Conservation (phyloP, 37 sponge, comb jelly and placozoan species). For the Axinella damicornis region DNA sequence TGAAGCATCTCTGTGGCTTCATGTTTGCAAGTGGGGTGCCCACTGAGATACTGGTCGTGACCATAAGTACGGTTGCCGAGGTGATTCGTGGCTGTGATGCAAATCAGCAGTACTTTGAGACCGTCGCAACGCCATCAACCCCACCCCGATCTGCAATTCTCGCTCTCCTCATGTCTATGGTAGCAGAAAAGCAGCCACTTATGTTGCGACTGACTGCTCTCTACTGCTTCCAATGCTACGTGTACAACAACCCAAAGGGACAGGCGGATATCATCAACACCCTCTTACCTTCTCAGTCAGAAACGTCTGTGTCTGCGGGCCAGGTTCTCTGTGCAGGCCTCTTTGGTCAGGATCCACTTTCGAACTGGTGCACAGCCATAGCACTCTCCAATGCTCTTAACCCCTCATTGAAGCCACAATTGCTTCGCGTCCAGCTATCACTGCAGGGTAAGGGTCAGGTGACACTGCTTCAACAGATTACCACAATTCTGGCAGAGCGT, state of each 20-base stretch:
- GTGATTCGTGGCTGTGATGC: conserved; percentile 70
- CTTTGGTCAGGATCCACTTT: conserved; percentile 81
- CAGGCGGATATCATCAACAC: conserved; percentile 88
- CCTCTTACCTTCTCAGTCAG: conserved; percentile 80
- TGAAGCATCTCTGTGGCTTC: conserved; percentile 63
- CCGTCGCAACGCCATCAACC: conserved; percentile 66
- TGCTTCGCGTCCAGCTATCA: conserved; percentile 88
- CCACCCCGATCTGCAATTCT: conserved; percentile 85
- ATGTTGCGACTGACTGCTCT: conserved; percentile 79
- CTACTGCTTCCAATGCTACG: conserved; percentile 92
- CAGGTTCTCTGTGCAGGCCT: conserved; percentile 94
- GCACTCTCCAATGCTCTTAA: conserved; percentile 66
- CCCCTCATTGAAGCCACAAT: conserved; percentile 65
- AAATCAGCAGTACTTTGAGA: conserved; percentile 77
- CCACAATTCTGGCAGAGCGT: conserved; percentile 47
- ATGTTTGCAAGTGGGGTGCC: conserved; percentile 88
- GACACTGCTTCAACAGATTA: conserved; percentile 81
- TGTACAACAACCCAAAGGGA: conserved; percentile 79
- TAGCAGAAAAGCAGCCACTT: conserved; percentile 91
- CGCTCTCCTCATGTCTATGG: conserved; percentile 91
- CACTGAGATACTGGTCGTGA: conserved; percentile 71
- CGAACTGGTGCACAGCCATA: conserved; percentile 82
- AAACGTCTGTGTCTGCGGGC: conserved; percentile 78
- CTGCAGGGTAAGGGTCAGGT: conserved; percentile 79
- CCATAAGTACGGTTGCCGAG: conserved; percentile 87